phyloP scores from a whole-genome alignment of 1,140 invertebrate genomes.

The Drosophila repletoides region DNA sequence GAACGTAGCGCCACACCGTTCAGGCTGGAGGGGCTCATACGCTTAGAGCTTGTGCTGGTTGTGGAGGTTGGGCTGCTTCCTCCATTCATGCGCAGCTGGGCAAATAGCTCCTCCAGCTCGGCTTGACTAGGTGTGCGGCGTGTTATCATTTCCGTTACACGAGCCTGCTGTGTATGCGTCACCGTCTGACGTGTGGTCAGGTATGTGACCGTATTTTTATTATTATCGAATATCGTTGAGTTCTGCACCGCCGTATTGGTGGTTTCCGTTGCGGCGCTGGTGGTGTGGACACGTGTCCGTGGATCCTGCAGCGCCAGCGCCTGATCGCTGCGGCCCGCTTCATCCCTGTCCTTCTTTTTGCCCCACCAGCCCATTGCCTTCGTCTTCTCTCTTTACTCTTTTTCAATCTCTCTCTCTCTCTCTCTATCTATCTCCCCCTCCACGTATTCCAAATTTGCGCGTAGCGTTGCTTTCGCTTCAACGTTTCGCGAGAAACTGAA shows the following conservation, averaged over 20 bases:
- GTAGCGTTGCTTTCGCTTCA: not conserved
- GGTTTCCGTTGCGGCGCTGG: conserved; percentile 62
- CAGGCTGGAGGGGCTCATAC: conserved; percentile 34
- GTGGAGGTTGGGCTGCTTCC: conserved; percentile 16
- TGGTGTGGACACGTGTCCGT: conserved; percentile 66
- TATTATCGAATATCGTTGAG: conserved; percentile 68
- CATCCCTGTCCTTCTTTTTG: conserved; percentile 59
- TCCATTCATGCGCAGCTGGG: conserved; percentile 40
- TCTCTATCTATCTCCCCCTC: not conserved
- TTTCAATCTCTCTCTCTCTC: not conserved
- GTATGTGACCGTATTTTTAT: conserved; percentile 66
- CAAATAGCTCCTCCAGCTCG: conserved; percentile 59
- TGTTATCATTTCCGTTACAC: conserved; percentile 61
- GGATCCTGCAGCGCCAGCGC: conserved; percentile 67
- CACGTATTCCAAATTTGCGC: not conserved
- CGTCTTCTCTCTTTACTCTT: not conserved
- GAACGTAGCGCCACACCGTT: conserved; percentile 57
- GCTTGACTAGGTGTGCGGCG: conserved; percentile 62
- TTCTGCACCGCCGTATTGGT: conserved; percentile 74
- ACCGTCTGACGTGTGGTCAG: conserved; percentile 67
- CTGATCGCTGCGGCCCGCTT: conserved; percentile 12
- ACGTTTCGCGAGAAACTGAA: conserved; percentile 3
- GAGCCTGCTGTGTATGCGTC: conserved; percentile 67
- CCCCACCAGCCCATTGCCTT: conserved; percentile 49
- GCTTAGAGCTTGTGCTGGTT: conserved; percentile 31